These are phyloP conservation scores for Neomonachus schauinslandi DNA, from an alignment of 2,113 vertebrate genomes.

Conservation along the genomic window DNA sequence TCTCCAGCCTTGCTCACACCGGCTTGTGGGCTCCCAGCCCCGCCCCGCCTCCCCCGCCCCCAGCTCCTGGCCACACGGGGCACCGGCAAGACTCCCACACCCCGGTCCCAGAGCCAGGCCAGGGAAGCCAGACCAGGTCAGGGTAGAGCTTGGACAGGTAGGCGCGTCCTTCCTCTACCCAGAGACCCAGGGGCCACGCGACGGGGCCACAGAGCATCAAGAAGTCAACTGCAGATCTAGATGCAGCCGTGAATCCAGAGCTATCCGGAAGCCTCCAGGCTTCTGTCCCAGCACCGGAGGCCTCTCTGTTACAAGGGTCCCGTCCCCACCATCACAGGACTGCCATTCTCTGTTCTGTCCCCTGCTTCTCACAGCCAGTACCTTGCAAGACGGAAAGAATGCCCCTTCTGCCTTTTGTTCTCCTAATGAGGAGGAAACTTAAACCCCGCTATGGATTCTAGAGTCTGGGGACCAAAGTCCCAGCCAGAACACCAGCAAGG, in stretches of 20 bases:
- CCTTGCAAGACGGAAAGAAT: accelerated
- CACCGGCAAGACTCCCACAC: background rate
- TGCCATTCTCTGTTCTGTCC: background rate
- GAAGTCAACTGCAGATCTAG: background rate
- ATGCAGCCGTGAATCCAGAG: accelerated
- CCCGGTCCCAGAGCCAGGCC: background rate
- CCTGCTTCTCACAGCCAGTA: accelerated
- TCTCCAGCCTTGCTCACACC: background rate
- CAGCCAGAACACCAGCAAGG: accelerated
- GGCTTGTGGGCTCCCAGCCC: background rate
- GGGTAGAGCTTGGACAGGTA: background rate
- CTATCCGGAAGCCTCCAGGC: background rate
- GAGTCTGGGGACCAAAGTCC: accelerated
- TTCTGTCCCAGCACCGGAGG: accelerated
- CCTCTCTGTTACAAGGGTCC: accelerated
- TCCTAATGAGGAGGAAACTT: background rate
- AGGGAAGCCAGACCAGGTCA: background rate
- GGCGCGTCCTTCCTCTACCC: background rate
- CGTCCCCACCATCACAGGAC: accelerated
- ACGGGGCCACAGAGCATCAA: accelerated
- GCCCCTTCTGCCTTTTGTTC: background rate
- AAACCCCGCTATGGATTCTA: background rate
- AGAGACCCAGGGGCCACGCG: accelerated
- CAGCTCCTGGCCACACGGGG: background rate
- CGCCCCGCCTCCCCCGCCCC: background rate